Evolutionary conservation across 1,140 invertebrate species (phyloP), one percentile per base, ranked within the genome.

Genomic region (Pemphigus obesinymphae): DNA sequence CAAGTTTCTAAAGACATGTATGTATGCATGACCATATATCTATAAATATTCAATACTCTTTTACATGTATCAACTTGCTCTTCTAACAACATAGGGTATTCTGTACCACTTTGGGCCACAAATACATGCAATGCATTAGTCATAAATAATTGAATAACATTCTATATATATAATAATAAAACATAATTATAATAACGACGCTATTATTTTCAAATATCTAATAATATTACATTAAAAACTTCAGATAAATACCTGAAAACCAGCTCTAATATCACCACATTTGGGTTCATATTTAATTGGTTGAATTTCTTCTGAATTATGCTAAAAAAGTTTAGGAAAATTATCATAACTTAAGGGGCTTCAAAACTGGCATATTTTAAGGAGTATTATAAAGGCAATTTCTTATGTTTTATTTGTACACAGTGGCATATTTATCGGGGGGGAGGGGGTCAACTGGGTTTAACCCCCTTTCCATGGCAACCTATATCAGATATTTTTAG

Each of bases 31-130:
- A 98, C 96, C 91, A 98, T 96, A 85, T 96, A 97, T 83, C 97
- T 89, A 89, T 98, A 99, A 84, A 98, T 97, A 87, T 98, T 99
- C 34, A 99, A 89, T 72, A 99, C 96, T 84, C 96, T 90, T 88
- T 98, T 98, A 88, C 97, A 98, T 83, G 96, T 93, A 88, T 99
- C 97, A 0, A 97, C 97, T 89, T 98, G 95, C 87, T 97, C 95
- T 85, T 97, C 95, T 8, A 96, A 87, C 10, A 90, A 84, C 31
- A 86, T 83, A 7, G 86, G 85, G 82, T 87, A 87, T 85, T 89
- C 86, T 61, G 89, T 85, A 87, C 90, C 83, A 70, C 92, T 89
- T 83, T 93, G 91, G 37, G 94, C 88, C 70, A 97, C 89, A 88
- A 99, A 99, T 61, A 99, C 95, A 88, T 97, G 96, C 11, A 96